Base-by-base conservation (phyloP, 2,113 vertebrate genomes). In the Colistium nudipinnis region DNA sequence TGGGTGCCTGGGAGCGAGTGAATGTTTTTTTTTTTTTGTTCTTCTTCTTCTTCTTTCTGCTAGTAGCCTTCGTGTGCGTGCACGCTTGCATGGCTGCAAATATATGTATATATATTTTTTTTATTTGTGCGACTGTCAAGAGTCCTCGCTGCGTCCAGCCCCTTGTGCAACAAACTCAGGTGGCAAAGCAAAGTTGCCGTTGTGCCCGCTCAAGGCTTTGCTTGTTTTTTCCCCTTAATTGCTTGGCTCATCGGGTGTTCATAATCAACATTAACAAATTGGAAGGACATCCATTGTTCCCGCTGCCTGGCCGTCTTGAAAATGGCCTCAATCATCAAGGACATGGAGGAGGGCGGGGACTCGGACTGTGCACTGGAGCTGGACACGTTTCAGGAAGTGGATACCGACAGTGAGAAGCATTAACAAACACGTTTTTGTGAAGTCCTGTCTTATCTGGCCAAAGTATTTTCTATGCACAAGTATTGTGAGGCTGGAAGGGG, bases 201-300 rank as follows among this genome's bases (percentile, higher is more conserved):
- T 61, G 52, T 35, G 61, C 27, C 27, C 27, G 10, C 16, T 70
- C 62, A 51, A 56, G 47, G 53, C 53, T 74, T 57, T 82, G 48
- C 77, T 76, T 36, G 80, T 80, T 31, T 19, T 39, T 17, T 11
- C 48, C 52, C 6, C n/a, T 45, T 12, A 20, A 36, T 38, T 3
- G 24, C 62, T 67, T 61, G 66, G 71, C 68, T 86, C 85, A 60
- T 59, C 22, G 25, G 45, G 56, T 68, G 63, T 73, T 82, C 76
- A 66, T 88, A 89, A 89, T 88, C 70, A 81, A 70, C 39, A 48
- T 69, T 77, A 85, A 82, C 75, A 79, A 76, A 73, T 68, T 77
- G 78, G 74, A 76, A 69, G 57, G 80, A 68, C 76, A 66, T 74
- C 44, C 20, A 63, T 78, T 87, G 78, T 89, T 80, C 70, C 68